A percentile compares a stretch with the other conserved stretches of the same genome.
These are phyloP conservation scores for Todus mexicanus DNA, from an alignment of 2,797 vertebrate genomes.

Conservation along the genomic window DNA sequence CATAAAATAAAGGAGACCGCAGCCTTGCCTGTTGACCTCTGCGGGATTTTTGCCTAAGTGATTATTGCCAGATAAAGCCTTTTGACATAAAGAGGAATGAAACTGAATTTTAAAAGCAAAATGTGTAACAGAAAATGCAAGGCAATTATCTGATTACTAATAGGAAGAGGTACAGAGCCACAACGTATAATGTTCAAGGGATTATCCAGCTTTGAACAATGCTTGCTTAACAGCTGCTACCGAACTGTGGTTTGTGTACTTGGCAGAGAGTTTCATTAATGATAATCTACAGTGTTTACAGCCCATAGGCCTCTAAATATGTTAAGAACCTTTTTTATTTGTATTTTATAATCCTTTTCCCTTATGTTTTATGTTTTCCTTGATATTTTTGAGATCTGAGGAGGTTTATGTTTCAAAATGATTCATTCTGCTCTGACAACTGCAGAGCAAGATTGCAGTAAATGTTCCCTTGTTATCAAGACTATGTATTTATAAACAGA, in stretches of 20 bases:
- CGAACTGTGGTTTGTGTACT: constrained; percentile 27
- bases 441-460: constrained; percentile 63
- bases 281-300: constrained; percentile 59
- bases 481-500: constrained; percentile 61
- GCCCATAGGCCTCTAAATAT: constrained; percentile 57
- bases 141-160: constrained; percentile 50
- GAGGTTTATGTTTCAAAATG: constrained; percentile 72
- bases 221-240: constrained; percentile 56
- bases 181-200: constrained; percentile 40
- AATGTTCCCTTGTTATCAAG: constrained; percentile 69
- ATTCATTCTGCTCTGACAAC: constrained; percentile 71
- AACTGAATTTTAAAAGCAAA: constrained; percentile 41
- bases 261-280: constrained; percentile 60
- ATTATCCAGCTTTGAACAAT: constrained; percentile 57
- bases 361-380: constrained; percentile 64
- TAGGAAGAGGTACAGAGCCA: constrained; percentile 36
- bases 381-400: constrained; percentile 70
- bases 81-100: constrained; percentile 13
- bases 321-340: constrained; percentile 61
- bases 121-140: neutral
- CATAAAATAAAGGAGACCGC: neutral
- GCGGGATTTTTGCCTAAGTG: constrained; percentile 10
- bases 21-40: constrained; percentile 29
- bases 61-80: constrained; percentile 30
- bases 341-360: constrained; percentile 62